Evolutionary conservation across 2,797 vertebrate species (phyloP), one percentile per base, ranked within the genome.

Genomic region (Bradypodion ventrale): DNA sequence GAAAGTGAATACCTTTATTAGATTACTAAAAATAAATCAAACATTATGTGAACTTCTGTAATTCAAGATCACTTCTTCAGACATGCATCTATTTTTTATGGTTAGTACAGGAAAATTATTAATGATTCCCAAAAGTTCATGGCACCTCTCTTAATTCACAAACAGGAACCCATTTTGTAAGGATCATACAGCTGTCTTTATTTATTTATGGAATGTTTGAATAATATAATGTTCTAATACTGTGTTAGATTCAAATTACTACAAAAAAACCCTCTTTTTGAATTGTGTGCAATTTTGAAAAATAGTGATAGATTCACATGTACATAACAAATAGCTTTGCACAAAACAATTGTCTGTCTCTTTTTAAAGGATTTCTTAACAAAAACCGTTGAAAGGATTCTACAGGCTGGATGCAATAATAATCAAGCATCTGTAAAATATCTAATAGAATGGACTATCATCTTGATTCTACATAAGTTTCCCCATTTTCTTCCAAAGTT

Each of bases 391-490:
- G 95, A 92, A 84, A 94, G 65, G 84, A 95, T 98, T 90, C 98
- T 97, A 89, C 96, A 97, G 89, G 97, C 98, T 82, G 98, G 97
- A 70, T 98, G 97, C 92, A 89, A 93, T 92, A 97, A 96, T 89
- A 99, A 98, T 92, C 98, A 99, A 88, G 97, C 98, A 23, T 99
- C 98, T 12, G 96, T 99, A 84, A 99, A 99, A 88, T 99, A 99
- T 89, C 95, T 97, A 75, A 97, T 99, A 23, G 98, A 99, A 89
- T 99, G 98, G 98, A 92, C 95, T 89, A 95, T 99, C 91, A 96
- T 99, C 83, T 89, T 98, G 91, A 96, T 97, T 90, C 97, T 99
- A 12, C 92, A 96, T 87, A 95, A 81, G 59, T 96, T 97, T 84
- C 98, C 98, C 0, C 94, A 96, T 0, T 96, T 96, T 88, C 95